Percentiles rank a stretch among this genome's conserved stretches.
phyloP scores from a whole-genome alignment of 2,113 vertebrate species.

The Anolis carolinensis region DNA sequence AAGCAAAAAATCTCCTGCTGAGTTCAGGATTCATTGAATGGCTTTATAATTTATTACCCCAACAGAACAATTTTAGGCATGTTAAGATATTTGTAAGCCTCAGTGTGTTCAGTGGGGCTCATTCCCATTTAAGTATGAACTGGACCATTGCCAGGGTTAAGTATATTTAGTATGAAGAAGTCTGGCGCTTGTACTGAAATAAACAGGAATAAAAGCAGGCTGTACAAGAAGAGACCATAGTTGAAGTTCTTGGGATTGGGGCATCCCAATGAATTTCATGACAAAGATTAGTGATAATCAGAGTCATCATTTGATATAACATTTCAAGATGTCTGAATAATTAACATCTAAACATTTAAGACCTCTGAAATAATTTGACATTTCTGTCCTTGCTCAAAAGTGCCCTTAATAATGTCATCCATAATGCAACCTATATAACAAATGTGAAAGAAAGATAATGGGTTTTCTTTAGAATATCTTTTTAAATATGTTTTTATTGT shows the following conservation, averaged over 20 bases:
- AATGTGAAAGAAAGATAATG: not conserved
- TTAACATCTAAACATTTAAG: constrained; percentile 11
- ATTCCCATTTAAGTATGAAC: not conserved
- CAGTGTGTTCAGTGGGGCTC: not conserved
- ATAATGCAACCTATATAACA: not conserved
- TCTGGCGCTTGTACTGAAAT: not conserved
- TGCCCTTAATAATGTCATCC: not conserved
- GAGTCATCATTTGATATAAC: not conserved
- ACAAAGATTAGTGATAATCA: not conserved
- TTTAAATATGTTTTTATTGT: too few relatives aligned
- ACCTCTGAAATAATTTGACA: not conserved
- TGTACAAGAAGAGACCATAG: not conserved
- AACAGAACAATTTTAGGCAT: not conserved
- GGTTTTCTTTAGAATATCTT: not conserved
- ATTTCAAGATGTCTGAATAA: not conserved
- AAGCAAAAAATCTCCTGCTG: not conserved
- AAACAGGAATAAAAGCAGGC: not conserved
- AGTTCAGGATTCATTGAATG: not conserved
- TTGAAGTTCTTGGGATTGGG: not conserved
- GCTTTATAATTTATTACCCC: not conserved
- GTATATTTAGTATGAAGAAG: not conserved
- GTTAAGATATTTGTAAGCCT: not conserved
- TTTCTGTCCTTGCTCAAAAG: not conserved
- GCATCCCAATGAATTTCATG: not conserved
- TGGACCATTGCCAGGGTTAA: not conserved